phyloP scores from a whole-genome alignment of 2,797 vertebrate species.

The Lithobates sylvaticus region DNA sequence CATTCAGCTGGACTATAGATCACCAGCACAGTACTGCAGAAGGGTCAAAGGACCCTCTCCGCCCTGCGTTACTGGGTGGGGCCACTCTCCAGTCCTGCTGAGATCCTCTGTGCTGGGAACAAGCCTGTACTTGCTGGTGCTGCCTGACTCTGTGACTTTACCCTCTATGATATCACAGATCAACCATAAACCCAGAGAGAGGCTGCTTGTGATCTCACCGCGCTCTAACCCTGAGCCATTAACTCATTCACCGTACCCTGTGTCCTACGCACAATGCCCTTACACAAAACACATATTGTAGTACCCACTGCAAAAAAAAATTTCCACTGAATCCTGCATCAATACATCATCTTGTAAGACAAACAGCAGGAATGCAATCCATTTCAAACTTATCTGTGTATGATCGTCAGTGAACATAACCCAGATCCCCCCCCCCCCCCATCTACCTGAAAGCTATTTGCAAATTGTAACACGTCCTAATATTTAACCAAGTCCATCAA shows the following conservation, averaged over 20 bases:
- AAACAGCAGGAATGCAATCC: slow-evolving; percentile 8
- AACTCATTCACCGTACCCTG: not conserved
- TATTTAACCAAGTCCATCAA: slow-evolving; percentile 43
- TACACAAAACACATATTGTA: not conserved
- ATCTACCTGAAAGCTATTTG: slow-evolving; percentile 41
- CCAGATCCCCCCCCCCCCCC: not conserved
- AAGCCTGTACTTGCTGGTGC: slow-evolving; percentile 44
- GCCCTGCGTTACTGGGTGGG: slow-evolving; percentile 41
- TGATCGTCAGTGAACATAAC: not conserved
- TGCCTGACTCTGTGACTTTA: slow-evolving; percentile 55
- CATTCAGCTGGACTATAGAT: slow-evolving; percentile 20
- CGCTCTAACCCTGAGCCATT: slow-evolving; percentile 19
- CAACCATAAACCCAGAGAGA: slow-evolving; percentile 31
- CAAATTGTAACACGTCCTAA: slow-evolving; percentile 46
- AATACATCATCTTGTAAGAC: slow-evolving; percentile 7
- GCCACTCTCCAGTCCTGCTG: slow-evolving; percentile 23
- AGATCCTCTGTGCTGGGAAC: slow-evolving; percentile 33
- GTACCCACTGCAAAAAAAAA: not conserved
- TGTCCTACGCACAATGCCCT: slow-evolving; percentile 8
- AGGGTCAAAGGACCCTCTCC: slow-evolving; percentile 37
- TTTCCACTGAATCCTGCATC: not conserved
- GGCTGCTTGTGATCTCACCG: slow-evolving; percentile 52
- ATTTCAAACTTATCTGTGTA: slow-evolving; percentile 14
- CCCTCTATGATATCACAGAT: slow-evolving; percentile 53
- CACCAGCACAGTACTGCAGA: not conserved